Conservation (phyloP, 2,888 invertebrate genomes). For the Cactoblastis cactorum region DNA sequence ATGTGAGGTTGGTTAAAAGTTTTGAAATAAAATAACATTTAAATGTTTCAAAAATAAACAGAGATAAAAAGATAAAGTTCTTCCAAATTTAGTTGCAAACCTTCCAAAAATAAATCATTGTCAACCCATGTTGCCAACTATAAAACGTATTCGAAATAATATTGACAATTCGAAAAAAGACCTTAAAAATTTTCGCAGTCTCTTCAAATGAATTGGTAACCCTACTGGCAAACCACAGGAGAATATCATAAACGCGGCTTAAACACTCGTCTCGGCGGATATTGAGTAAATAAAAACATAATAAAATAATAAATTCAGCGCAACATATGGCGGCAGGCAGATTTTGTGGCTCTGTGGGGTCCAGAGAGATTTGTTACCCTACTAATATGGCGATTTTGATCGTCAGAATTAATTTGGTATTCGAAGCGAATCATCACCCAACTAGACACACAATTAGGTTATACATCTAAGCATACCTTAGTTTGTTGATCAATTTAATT, state of each 20-base stretch:
- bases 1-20: too few species aligned
- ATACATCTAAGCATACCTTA: too few species aligned
- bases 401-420: too few species aligned
- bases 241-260: slow-evolving; percentile 78
- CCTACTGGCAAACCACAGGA: slow-evolving; percentile 57
- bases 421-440: too few species aligned
- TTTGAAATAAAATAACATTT: too few species aligned
- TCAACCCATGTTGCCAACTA: not conserved
- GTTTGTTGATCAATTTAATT: too few species aligned
- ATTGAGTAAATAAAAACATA: slow-evolving; percentile 75
- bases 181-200: not conserved
- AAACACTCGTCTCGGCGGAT: slow-evolving; percentile 73
- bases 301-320: slow-evolving; percentile 75
- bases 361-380: slow-evolving; percentile 20
- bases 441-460: too few species aligned
- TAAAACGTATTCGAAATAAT: not conserved
- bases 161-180: not conserved
- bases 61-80: too few species aligned
- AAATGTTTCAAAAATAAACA: too few species aligned
- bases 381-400: slow-evolving; percentile 18
- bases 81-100: too few species aligned
- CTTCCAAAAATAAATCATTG: too few species aligned
- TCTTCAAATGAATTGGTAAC: not conserved
- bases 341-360: slow-evolving; percentile 32
- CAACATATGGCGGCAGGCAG: slow-evolving; percentile 66